These are phyloP conservation scores for Euphydryas editha DNA, from an alignment of 2,888 invertebrate genomes.

Conservation along the genomic window DNA sequence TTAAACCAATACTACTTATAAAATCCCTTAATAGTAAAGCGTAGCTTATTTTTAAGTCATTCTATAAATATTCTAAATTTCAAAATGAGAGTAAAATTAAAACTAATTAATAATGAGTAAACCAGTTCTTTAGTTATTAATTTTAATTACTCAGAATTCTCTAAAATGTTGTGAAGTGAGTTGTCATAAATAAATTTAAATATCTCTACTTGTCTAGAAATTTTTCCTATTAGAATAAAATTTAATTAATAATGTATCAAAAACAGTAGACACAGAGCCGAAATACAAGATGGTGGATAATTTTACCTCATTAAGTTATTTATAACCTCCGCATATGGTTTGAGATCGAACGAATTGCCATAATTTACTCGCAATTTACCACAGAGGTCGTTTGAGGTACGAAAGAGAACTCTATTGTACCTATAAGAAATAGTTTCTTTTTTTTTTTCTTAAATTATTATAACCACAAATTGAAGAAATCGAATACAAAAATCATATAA, in stretches of 20 bases:
- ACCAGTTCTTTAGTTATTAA: background rate
- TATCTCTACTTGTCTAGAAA: background rate
- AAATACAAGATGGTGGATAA: constrained; percentile 45
- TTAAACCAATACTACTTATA: no score
- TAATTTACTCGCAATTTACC: constrained; percentile 61
- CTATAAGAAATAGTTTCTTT: constrained; percentile 6
- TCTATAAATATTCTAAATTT: no score
- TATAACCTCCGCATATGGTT: constrained; percentile 59
- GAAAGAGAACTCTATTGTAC: constrained; percentile 10
- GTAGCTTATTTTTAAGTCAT: no score
- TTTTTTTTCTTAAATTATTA: constrained; percentile 8
- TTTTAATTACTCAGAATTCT: background rate
- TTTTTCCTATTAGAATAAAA: background rate
- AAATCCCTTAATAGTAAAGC: no score
- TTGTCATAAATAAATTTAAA: background rate
- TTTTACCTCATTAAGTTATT: constrained; percentile 70
- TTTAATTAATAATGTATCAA: constrained; percentile 4
- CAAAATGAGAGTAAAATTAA: no score
- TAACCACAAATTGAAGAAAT: constrained; percentile 13
- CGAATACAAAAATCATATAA: background rate
- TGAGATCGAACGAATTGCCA: constrained; percentile 21
- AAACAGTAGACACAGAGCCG: constrained; percentile 7
- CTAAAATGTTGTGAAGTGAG: background rate
- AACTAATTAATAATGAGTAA: no score
- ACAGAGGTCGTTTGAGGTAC: constrained; percentile 14